Percentiles rank a stretch among this genome's conserved stretches.
phyloP scores from a whole-genome alignment of 2,113 vertebrate genomes.

The Narcine bancroftii region DNA sequence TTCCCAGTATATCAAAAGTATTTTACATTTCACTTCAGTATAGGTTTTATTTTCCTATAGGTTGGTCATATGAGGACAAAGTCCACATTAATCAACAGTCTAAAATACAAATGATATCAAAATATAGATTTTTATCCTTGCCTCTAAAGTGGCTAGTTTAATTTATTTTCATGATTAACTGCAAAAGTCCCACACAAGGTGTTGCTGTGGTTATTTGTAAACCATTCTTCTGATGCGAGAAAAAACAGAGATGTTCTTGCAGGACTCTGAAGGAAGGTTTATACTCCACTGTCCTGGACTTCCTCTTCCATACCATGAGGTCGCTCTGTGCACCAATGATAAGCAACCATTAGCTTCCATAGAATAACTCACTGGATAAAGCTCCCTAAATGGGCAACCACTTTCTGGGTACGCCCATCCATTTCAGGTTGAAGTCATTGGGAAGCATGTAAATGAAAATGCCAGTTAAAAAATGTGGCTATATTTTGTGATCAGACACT shows the following conservation, averaged over 20 bases:
- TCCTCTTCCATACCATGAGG: no score
- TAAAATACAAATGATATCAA: background rate
- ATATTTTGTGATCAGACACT: background rate
- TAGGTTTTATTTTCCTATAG: no score
- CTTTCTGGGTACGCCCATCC: background rate
- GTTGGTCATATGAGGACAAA: no score
- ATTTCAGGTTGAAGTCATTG: background rate
- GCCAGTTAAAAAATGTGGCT: background rate
- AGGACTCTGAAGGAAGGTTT: background rate
- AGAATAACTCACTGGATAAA: background rate
- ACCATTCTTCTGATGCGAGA: background rate
- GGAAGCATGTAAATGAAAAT: background rate
- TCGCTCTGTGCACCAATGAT: no score
- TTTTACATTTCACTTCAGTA: no score
- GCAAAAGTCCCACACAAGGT: background rate
- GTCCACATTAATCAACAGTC: background rate
- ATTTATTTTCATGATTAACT: background rate
- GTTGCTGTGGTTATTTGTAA: background rate
- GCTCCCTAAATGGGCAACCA: background rate
- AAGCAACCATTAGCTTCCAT: no score
- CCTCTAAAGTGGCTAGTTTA: background rate
- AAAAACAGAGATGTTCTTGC: background rate
- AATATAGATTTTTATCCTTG: background rate
- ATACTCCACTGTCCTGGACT: background rate
- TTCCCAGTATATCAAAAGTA: no score